These are phyloP conservation scores for Conopomorpha cramerella DNA, from an alignment of 1,140 invertebrate species.

Conservation along the genomic window DNA sequence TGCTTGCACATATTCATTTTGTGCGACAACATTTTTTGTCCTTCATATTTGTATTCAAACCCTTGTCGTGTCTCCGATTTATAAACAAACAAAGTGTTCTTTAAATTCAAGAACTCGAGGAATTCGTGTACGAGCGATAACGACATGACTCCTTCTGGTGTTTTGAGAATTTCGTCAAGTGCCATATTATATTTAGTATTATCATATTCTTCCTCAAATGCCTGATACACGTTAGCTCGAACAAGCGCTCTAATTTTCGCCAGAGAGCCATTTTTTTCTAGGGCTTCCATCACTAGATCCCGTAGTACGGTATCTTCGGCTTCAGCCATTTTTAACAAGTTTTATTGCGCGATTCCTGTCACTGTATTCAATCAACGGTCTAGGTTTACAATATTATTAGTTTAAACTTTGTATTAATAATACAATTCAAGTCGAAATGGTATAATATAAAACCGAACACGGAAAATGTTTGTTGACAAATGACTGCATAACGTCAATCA, in stretches of 20 bases:
- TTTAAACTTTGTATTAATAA: too few relatives aligned
- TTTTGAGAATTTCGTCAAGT: conserved; percentile 40
- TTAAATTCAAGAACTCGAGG: conserved; percentile 53
- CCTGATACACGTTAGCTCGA: conserved; percentile 52
- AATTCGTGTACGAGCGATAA: conserved; percentile 51
- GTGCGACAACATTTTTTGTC: conserved; percentile 22
- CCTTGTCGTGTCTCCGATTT: conserved; percentile 53
- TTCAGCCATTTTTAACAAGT: conserved; percentile 54
- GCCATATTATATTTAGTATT: conserved; percentile 40
- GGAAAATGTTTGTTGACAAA: too few relatives aligned
- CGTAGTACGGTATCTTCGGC: conserved; percentile 51
- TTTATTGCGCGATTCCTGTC: too few relatives aligned
- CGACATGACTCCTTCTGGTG: conserved; percentile 44
- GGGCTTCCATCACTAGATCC: conserved; percentile 54
- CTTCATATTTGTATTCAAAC: conserved; percentile 38
- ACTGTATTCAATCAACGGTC: too few relatives aligned
- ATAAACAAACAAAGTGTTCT: conserved; percentile 56
- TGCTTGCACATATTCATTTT: conserved; percentile 27
- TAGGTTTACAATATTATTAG: too few relatives aligned
- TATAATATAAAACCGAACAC: too few relatives aligned
- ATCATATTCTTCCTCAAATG: conserved; percentile 52
- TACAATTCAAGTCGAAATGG: too few relatives aligned
- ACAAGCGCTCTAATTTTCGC: conserved; percentile 55
- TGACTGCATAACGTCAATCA: too few relatives aligned
- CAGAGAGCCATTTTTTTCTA: conserved; percentile 56